Conservation (phyloP, 2,113 vertebrate species). For the Elachura formosa region DNA sequence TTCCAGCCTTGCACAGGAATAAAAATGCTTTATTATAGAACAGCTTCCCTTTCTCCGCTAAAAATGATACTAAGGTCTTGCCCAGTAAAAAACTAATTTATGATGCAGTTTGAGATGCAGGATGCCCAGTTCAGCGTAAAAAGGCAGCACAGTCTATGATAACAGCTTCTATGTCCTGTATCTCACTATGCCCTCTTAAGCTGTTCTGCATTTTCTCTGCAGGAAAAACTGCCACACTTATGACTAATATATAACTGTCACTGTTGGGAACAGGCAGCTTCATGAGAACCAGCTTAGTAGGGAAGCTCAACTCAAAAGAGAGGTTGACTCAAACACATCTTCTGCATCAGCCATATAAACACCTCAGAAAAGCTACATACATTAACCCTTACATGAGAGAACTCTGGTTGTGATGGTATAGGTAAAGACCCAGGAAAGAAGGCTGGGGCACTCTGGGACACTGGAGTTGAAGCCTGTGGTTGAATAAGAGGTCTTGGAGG, state of each 20-base stretch:
- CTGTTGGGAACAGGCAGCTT: not conserved
- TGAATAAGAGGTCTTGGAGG: constrained; percentile 15
- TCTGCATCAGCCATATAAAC: not conserved
- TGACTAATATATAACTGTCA: not conserved
- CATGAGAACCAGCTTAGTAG: not conserved
- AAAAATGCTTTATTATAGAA: not conserved
- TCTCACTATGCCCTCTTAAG: not conserved
- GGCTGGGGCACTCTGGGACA: constrained; percentile 77
- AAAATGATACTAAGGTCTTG: not conserved
- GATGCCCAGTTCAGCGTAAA: not conserved
- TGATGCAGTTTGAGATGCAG: not conserved
- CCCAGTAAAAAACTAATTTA: not conserved
- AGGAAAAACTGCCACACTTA: not conserved
- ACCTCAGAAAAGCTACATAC: not conserved
- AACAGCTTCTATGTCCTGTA: not conserved
- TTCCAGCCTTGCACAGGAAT: not conserved
- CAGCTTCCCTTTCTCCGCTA: not conserved
- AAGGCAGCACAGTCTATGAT: not conserved
- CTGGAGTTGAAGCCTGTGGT: constrained; percentile 78
- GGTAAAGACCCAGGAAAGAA: constrained; percentile 75
- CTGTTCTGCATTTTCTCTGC: not conserved
- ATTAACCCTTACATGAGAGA: constrained; percentile 85
- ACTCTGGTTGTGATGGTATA: constrained; percentile 86
- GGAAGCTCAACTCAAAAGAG: not conserved
- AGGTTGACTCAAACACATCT: not conserved